Percentiles rank a stretch among this genome's conserved stretches.
These are phyloP conservation scores for Macropodus opercularis DNA, from an alignment of 2,797 vertebrate species.

Conservation along the genomic window DNA sequence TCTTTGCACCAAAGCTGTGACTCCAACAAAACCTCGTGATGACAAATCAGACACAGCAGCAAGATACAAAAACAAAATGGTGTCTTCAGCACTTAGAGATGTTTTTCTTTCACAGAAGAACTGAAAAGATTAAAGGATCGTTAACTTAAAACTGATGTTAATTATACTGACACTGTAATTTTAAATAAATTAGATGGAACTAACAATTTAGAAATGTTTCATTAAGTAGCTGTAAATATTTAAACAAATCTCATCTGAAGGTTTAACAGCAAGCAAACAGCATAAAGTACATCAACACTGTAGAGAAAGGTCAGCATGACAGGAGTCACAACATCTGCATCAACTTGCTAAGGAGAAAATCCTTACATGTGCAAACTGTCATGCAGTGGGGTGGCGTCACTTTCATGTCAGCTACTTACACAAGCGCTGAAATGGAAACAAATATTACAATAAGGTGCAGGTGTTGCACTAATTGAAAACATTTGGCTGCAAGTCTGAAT, in stretches of 20 bases:
- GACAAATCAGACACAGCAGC: conserved; percentile 52
- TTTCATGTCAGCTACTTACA: conserved; percentile 43
- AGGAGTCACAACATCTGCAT: conserved; percentile 13
- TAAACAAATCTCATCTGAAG: conserved; percentile 12
- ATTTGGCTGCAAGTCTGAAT: conserved; percentile 31
- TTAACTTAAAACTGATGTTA: conserved; percentile 9
- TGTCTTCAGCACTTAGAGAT: conserved; percentile 25
- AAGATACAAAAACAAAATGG: conserved; percentile 35
- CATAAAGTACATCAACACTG: conserved; percentile 25
- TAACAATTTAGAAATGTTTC: conserved; percentile 14
- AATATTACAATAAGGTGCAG: conserved; percentile 29
- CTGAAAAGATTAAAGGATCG: neutral
- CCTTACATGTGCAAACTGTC: conserved; percentile 32
- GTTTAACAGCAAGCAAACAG: conserved; percentile 29
- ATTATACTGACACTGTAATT: conserved; percentile 11
- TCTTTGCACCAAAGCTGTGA: conserved; percentile 55
- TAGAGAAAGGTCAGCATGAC: conserved; percentile 28
- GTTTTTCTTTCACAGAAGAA: conserved; percentile 3
- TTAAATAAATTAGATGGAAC: conserved; percentile 17
- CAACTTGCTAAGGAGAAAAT: conserved; percentile 4
- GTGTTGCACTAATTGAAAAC: conserved; percentile 43
- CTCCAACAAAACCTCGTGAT: conserved; percentile 44
- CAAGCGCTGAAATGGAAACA: conserved; percentile 54
- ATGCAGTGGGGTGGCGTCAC: conserved; percentile 26
- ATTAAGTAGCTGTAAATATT: conserved; percentile 19